Evolutionary conservation across 2,888 invertebrate genomes (phyloP), one percentile per base, ranked within the genome.

Genomic region (Eubasilissa splendida): DNA sequence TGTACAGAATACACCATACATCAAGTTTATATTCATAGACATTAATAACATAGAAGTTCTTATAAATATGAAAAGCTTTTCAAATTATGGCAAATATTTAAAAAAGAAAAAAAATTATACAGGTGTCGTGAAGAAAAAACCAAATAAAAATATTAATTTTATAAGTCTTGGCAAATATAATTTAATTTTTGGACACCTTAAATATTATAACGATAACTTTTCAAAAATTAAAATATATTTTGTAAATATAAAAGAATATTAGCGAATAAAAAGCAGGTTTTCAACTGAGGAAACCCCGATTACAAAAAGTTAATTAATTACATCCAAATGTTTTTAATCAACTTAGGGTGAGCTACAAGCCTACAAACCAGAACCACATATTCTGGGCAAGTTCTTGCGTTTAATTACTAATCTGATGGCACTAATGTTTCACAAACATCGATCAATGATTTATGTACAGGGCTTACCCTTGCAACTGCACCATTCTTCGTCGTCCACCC

Each of bases 151-250:
- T 54, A 66, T 76, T 65, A 76, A 76, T 66, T 66, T 68, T 66
- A 76, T 76, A 76, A 76, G 76, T 76, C 76, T 76, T 76, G 63
- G 66, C 53, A 76, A 68, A 68, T 68, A 68, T 68, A 68, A 63
- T 50, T 68, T 68, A 68, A 68, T 68, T 68, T 68, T 68, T 68
- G 68, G 68, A 68, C 68, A 68, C 68, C 68, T 68, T 50, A 42
- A 68, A 68, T 68, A 68, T 50, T 14, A 50, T n/a, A 68, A 63
- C 63, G 52, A 73, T 11, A 73, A 56, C 66, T 54, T 77, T 53
- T 52, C 54, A 54, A 73, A 63, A 63, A 59, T 53, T 53, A 77
- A 54, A 78, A 73, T 52, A 71, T 78, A 50, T 52, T 60, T 78
- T 22, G 22, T 70, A 42, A 60, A 78, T 77, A 54, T 71, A 68